Percentiles rank a stretch among this genome's conserved stretches.
These are phyloP conservation scores for Amblyjoppa proteus DNA, from an alignment of 2,888 invertebrate genomes.

Conservation along the genomic window DNA sequence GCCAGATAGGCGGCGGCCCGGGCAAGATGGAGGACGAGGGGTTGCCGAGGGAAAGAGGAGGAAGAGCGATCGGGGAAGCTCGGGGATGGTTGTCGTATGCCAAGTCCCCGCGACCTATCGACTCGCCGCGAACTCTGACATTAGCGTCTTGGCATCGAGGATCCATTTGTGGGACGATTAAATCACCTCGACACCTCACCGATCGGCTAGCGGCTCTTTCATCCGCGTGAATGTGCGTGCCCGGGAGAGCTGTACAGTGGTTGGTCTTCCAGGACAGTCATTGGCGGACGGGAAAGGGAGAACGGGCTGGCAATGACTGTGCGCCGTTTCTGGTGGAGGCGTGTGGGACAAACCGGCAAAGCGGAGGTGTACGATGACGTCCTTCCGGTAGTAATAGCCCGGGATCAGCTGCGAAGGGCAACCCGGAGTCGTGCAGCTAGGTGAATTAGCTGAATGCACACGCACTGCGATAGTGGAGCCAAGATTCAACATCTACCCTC, in stretches of 20 bases:
- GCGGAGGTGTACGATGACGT: background rate
- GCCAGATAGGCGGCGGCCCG: conserved; percentile 35
- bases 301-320: background rate
- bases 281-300: too few species aligned
- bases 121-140: conserved; percentile 66
- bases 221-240: background rate
- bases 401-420: background rate
- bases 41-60: conserved; percentile 12
- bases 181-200: conserved; percentile 63
- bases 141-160: conserved; percentile 64
- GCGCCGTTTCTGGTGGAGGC: background rate
- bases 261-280: too few species aligned
- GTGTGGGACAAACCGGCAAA: background rate
- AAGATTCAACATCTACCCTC: conserved; percentile 41
- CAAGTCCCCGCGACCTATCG: conserved; percentile 64
- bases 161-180: conserved; percentile 76
- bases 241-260: background rate
- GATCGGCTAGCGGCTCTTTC: conserved; percentile 1
- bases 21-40: conserved; percentile 18
- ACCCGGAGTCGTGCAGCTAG: background rate
- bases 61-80: conserved; percentile 30
- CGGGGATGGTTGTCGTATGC: conserved; percentile 44
- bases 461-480: conserved; percentile 37
- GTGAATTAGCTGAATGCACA: conserved; percentile 33
- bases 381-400: background rate